Base-by-base conservation (phyloP, 2,113 vertebrate genomes). In the Passer domesticus region DNA sequence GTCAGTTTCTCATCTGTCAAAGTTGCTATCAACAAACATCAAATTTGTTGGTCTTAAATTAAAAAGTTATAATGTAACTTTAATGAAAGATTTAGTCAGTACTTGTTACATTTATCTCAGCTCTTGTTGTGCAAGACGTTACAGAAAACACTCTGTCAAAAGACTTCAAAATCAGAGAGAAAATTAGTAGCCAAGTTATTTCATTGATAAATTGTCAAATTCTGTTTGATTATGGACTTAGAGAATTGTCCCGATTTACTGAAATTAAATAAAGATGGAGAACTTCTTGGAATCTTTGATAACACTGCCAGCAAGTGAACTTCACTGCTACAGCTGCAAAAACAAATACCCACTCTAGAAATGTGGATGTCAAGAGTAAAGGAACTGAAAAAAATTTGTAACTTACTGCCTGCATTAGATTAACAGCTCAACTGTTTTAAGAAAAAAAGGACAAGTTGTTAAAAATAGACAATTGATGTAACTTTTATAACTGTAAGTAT, bases 401-500 rank as follows among this genome's bases (percentile, higher is more conserved):
- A 87, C 20, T 93, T 90, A 87, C 30, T 68, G 41, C 43, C 33
- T 80, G 50, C 13, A 85, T 80, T 82, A 93, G 83, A 93, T 92
- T 87, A 96, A 85, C 70, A 91, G 43, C 55, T 93, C 73, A 78
- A 73, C 31, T 74, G 17, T 77, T 80, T 92, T 73, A 89, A 46
- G n/a, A 28, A 89, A 67, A 86, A 94, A 80, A 21, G 66, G 19
- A 75, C 14, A 81, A 56, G 43, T 31, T 50, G 30, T 89, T 89
- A 89, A 95, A 96, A 95, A 87, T 68, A 92, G 91, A 81, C 81
- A n/a, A 68, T 11, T 58, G 55, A 53, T 91, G 33, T 85, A 85
- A 92, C 63, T 87, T 95, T 80, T 77, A 60, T 60, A 80, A 79
- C 62, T 64, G 35, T 58, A 85, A 4, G 7, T 49, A 83, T 50